Base-by-base conservation (phyloP, 2,888 invertebrate genomes). In the Coenonympha arcania region DNA sequence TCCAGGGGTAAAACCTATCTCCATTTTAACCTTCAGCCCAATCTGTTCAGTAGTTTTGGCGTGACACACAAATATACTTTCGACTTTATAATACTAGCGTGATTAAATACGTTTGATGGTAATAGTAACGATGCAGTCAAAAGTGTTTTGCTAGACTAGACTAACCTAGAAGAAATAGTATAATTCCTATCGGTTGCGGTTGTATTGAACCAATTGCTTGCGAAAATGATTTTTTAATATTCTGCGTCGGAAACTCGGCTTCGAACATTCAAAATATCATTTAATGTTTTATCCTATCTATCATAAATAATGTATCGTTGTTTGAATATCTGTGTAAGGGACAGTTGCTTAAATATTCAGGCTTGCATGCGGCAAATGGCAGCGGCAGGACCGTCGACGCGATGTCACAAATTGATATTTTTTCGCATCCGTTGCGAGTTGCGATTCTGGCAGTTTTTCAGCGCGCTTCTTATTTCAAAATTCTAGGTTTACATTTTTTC, bases 261-360 rank as follows among this genome's bases (percentile, higher is more conserved):
- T n/a, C n/a, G n/a, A n/a, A n/a, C n/a, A n/a, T n/a, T n/a, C n/a
- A n/a, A n/a, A n/a, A n/a, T n/a, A n/a, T n/a, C n/a, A n/a, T n/a
- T n/a, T n/a, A n/a, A n/a, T n/a, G n/a, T n/a, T n/a, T n/a, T n/a
- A 22, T 22, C 39, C 13, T 39, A 22, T 39, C 39, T 39, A 5
- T 15, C 15, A 11, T 15, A 3, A 1, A 15, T 24, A 9, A 24
- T 9, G 22, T n/a, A n/a, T n/a, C n/a, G n/a, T n/a, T 22, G 4
- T 36, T 19, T 28, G 24, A 9, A 39, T 39, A 24, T 39, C 22
- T 8, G 8, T 15, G 9, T 15, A 24, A 4, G 24, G 15, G 15
- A 37, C 26, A 43, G 47, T 45, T 44, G 52, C 43, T 56, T 55
- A 55, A 56, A 61, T 58, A 58, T 60, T 60, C 56, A 55, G 44